Evolutionary conservation across 2,888 invertebrate genomes (phyloP), one percentile per base, ranked within the genome.

Genomic region (Apamea anceps): DNA sequence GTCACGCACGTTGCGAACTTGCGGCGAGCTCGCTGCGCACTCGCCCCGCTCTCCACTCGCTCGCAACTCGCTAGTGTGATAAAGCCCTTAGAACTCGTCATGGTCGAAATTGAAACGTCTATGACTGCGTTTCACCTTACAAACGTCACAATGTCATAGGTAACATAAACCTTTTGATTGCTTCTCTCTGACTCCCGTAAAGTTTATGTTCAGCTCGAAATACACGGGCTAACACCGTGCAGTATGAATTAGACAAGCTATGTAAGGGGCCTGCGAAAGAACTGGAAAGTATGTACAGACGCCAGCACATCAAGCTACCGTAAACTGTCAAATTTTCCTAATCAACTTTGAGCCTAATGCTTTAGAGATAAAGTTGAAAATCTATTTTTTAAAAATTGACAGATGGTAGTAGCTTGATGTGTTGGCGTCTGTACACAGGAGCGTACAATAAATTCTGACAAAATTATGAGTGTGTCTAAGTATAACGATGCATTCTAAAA

Each of bases 71-170:
- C 32, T n/a, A 32, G 2, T 32, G 32, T 32, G 32, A 32, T 32
- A 32, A 32, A 32, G 32, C 32, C 32, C 32, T 70, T 66, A 60
- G 42, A 80, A 85, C 37, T 51, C 25, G 57, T 21, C 32, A 65
- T 67, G 51, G 37, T 25, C 51, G 45, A 67, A 85, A 75, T 72
- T 54, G 66, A 68, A 81, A 70, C 37, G 37, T 51, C 32, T 62
- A 37, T 21, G 42, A 54, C 15, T 42, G 13, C 28, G 15, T 54
- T 60, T 48, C 62, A 72, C 71, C 68, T 73, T 28, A 70, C 65
- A 84, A 57, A 51, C 84, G 13, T 48, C 85, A 74, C 85, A 85
- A 85, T 85, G 85, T 85, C 88, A 80, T 75, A 85, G 70, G 85
- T 73, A 70, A 42, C 62, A 85, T 85, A 85, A 85, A 85, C 73